Conservation (phyloP, 2,113 vertebrate genomes). For the Cichladusa arquata region DNA sequence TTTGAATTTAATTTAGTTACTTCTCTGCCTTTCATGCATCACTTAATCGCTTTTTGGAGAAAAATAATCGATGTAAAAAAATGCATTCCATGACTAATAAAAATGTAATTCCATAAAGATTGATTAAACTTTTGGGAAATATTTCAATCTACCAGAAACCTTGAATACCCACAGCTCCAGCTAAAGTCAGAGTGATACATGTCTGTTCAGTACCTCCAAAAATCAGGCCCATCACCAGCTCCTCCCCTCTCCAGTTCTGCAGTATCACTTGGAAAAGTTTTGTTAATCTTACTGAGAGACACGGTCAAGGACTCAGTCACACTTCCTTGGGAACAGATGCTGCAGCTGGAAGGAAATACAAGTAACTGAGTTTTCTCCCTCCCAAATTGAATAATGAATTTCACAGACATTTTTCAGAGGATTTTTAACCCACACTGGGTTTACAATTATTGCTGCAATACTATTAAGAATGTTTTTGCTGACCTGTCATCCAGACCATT, state of each 20-base stretch:
- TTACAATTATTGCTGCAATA: neutral
- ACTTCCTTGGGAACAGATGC: neutral
- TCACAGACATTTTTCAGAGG: neutral
- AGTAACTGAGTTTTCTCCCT: neutral
- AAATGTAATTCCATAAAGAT: slow-evolving; percentile 1
- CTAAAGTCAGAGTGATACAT: neutral
- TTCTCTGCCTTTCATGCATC: slow-evolving; percentile 26
- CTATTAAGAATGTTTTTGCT: neutral
- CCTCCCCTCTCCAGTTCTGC: neutral
- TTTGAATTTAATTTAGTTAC: slow-evolving; percentile 49
- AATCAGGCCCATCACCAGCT: neutral
- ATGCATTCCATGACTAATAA: neutral
- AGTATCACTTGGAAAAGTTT: neutral
- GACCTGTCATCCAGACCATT: neutral
- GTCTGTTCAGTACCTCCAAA: neutral
- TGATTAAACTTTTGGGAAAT: neutral
- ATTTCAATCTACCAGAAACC: neutral
- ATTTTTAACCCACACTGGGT: neutral
- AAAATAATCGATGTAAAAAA: slow-evolving; percentile 43
- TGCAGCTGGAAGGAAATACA: neutral
- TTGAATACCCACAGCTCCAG: neutral
- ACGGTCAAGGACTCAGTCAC: neutral
- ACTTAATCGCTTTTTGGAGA: slow-evolving; percentile 3
- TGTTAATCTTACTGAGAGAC: neutral
- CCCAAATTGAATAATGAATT: neutral